Evolutionary conservation across 2,888 invertebrate genomes (phyloP), one percentile per base, ranked within the genome.

Genomic region (Antheraea assamensis): DNA sequence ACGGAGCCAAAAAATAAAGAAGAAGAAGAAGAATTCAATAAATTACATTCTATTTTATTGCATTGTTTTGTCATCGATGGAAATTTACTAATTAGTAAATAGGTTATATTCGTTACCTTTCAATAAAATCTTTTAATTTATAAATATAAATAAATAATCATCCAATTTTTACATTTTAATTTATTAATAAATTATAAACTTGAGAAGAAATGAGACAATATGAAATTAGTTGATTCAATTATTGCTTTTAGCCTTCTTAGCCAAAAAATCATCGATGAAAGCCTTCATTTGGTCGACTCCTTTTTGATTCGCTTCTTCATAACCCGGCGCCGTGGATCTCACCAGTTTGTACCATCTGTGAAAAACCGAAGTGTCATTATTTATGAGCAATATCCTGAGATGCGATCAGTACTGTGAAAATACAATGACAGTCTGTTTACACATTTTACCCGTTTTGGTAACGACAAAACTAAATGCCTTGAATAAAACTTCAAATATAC

Each of bases 251-350:
- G 58, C 24, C 24, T 13, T 66, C 30, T 66, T 66, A 19, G 64
- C 64, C 19, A 19, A 13, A 19, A 66, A 17, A 19, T 66, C 17
- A 30, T 30, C 64, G 5, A 66, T 17, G 4, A 66, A 19, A 13
- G 19, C 17, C 35, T 68, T 68, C 68, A 68, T 68, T n/a, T 68
- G 90, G 76, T 84, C 83, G 73, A 88, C 79, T 49, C 91, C 92
- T 61, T 84, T 83, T 83, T 88, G 83, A 82, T 92, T 92, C 71
- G 91, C 85, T 42, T 90, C 91, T 79, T 78, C 73, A 77, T 88
- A 81, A 0, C 78, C 78, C 10, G 81, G 80, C 17, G 79, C 80
- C 17, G 78, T 75, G n/a, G 74, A 35, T 72, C 79, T 71, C 0
- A 71, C 27, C 27, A 71, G 19, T 2, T 49, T 30, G 27, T 52